A percentile compares a stretch with the other conserved stretches of the same genome.
These are phyloP conservation scores for Cricetomys ansorgei DNA, from an alignment of 2,113 vertebrate species.

Conservation along the genomic window DNA sequence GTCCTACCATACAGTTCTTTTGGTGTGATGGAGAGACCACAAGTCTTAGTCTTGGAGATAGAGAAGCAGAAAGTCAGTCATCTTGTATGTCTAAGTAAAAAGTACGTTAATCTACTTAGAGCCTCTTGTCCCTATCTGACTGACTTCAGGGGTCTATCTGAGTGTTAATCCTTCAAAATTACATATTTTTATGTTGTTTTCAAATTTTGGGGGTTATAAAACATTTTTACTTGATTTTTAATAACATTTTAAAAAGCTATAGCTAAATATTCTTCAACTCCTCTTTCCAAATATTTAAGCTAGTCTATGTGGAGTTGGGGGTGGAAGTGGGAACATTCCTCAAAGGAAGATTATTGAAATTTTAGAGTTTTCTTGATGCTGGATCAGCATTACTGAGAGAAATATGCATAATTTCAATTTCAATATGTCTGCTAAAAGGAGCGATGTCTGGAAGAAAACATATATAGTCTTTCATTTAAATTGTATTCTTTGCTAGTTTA, in stretches of 20 bases:
- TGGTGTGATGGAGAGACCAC: background rate
- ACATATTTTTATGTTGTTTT: background rate
- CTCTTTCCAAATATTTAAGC: background rate
- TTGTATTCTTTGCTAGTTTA: background rate
- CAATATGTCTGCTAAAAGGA: background rate
- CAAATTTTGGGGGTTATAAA: background rate
- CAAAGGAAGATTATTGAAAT: background rate
- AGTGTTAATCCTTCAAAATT: background rate
- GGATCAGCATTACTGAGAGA: background rate
- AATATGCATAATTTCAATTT: conserved; percentile 39
- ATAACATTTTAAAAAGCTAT: background rate
- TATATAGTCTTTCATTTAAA: background rate
- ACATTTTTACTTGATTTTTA: background rate
- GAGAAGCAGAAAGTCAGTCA: background rate
- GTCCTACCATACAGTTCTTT: background rate
- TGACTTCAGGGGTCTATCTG: background rate
- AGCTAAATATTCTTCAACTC: background rate
- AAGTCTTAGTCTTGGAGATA: too few species aligned
- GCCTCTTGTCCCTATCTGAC: background rate
- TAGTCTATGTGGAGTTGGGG: background rate
- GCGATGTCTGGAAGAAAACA: background rate
- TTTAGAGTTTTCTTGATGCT: background rate
- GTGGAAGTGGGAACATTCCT: background rate
- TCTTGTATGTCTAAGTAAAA: background rate
- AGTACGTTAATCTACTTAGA: background rate